A percentile compares a stretch with the other conserved stretches of the same genome.
phyloP scores from a whole-genome alignment of 2,113 vertebrate species.

The Empidonax alnorum region DNA sequence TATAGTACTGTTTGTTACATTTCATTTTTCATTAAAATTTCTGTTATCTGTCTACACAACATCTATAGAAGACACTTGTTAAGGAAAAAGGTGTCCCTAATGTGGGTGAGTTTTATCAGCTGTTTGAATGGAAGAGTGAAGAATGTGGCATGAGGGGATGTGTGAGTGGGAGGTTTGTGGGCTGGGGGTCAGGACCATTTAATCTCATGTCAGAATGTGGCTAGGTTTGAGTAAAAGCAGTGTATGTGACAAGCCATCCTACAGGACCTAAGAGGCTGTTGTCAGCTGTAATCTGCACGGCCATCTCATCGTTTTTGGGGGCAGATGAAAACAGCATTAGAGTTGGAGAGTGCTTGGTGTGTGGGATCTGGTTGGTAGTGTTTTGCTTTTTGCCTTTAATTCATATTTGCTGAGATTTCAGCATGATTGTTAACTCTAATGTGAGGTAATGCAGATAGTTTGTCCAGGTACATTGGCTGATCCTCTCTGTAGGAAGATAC shows the following conservation, averaged over 20 bases:
- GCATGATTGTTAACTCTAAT: background rate
- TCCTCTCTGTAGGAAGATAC: background rate
- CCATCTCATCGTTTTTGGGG: fast-evolving
- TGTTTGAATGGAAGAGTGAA: background rate
- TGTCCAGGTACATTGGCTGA: background rate
- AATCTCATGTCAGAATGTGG: background rate
- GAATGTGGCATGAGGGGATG: background rate
- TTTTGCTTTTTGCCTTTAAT: background rate
- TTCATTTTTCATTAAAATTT: background rate
- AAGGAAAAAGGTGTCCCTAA: background rate
- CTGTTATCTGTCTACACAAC: background rate
- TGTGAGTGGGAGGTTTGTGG: fast-evolving
- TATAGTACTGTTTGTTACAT: background rate
- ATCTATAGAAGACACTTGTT: background rate
- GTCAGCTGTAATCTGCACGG: background rate
- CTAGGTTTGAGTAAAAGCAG: background rate
- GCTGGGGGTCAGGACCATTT: background rate
- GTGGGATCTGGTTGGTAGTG: background rate
- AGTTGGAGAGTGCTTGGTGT: background rate
- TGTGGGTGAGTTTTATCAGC: background rate
- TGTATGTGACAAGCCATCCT: background rate
- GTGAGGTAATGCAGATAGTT: background rate
- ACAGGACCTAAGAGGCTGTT: background rate
- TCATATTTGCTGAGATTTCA: background rate
- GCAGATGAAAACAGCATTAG: background rate